These are phyloP conservation scores for Muscicapa comitata DNA, from an alignment of 2,797 vertebrate genomes.

Conservation along the genomic window DNA sequence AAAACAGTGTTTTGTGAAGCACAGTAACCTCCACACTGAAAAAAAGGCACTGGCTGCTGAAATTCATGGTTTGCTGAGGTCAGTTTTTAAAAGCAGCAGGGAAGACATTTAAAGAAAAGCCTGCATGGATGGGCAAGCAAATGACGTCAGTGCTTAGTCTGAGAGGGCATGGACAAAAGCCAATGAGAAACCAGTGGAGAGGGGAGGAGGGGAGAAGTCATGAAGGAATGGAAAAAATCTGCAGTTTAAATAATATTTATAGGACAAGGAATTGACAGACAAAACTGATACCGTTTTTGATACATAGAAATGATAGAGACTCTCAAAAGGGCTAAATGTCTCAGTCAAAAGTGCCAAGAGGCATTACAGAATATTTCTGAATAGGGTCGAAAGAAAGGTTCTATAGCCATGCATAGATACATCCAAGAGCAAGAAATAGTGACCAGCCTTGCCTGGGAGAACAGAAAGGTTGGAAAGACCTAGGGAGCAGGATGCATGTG, in stretches of 20 bases:
- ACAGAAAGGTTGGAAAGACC: background rate
- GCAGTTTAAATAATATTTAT: background rate
- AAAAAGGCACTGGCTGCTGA: background rate
- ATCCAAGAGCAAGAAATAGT: background rate
- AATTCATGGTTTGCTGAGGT: background rate
- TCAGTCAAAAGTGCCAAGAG: background rate
- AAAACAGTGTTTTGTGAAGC: background rate
- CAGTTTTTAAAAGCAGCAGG: background rate
- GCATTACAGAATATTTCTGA: background rate
- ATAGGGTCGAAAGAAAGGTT: background rate
- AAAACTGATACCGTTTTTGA: background rate
- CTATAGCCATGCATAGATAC: background rate
- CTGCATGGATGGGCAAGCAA: background rate
- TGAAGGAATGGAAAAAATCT: background rate
- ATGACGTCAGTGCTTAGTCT: background rate
- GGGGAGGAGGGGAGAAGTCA: background rate
- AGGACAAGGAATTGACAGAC: background rate
- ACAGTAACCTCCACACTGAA: fast-evolving
- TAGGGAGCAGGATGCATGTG: background rate
- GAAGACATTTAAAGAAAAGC: background rate
- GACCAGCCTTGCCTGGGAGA: background rate
- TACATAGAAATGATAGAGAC: fast-evolving
- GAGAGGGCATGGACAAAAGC: background rate
- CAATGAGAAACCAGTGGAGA: background rate
- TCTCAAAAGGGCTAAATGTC: background rate